Evolutionary conservation across 2,113 vertebrate species (phyloP), one percentile per base, ranked within the genome.

Genomic region (Oryzias melastigma): DNA sequence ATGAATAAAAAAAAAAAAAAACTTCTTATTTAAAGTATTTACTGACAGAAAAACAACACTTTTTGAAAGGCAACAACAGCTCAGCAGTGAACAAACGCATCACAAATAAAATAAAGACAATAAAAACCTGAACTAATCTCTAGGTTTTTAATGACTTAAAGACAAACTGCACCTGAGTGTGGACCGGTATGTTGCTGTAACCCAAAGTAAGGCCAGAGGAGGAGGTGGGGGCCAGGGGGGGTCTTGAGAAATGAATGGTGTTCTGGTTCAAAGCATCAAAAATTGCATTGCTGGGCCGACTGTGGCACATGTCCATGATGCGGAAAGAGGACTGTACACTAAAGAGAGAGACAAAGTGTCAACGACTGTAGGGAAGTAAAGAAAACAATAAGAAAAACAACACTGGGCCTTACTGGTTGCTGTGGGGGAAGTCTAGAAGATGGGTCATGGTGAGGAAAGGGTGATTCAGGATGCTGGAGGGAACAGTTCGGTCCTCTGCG

Each of bases 361-460:
- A 40, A 47, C 2, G 43, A 41, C 2, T 52, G 48, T 15, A 4
- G 20, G 18, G 35, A 14, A 35, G 24, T 42, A 4, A 19, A 54
- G 27, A 49, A 40, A 53, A 4, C 12, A 42, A 46, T 16, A 1
- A 5, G 24, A 58, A 8, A 25, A 3, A 55, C 42, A 29, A 25
- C 22, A 46, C 29, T 19, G 8, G 6, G 19, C 8, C 97, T 66
- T 96, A 98, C 97, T 97, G 94, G 92, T 91, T 96, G 85, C 95
- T 98, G 85, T 97, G 96, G 75, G 95, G 95, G 78, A 95, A 97
- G 92, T 99, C 95, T 40, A 96, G 90, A 75, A 98, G 94, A 86
- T 99, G 97, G 79, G 96, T 96, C 96, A 99, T 98, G 65, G 94
- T 96, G 89, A 98, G 94, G 87, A 99, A 99, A 77, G 96, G 92